A percentile compares a stretch with the other conserved stretches of the same genome.
Conservation (phyloP, 2,888 invertebrate genomes). For the Isoperla grammatica region DNA sequence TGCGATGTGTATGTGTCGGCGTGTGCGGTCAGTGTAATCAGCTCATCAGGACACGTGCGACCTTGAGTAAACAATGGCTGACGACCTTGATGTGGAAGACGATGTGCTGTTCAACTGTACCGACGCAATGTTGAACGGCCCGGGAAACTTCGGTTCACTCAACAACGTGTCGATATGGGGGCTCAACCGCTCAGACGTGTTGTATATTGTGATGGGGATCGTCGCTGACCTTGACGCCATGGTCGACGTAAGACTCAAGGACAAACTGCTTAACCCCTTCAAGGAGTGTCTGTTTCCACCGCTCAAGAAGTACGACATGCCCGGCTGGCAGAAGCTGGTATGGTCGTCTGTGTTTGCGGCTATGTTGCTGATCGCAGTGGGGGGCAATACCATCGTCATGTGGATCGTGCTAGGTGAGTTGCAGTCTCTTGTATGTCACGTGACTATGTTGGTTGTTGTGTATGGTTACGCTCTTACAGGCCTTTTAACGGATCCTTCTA, state of each 20-base stretch:
- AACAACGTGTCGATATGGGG: constrained; percentile 1
- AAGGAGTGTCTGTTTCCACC: constrained; percentile 43
- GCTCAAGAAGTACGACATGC: constrained; percentile 51
- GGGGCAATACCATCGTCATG: constrained; percentile 52
- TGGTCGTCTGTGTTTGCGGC: constrained; percentile 36
- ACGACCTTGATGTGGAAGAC: neutral
- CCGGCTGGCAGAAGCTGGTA: constrained; percentile 40
- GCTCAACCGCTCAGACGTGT: constrained; percentile 12
- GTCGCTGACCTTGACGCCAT: constrained; percentile 8
- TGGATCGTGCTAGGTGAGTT: constrained; percentile 50
- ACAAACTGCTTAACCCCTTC: neutral
- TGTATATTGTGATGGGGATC: constrained; percentile 9
- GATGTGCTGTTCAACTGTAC: constrained; percentile 1
- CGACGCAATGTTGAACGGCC: neutral
- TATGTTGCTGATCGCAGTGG: constrained; percentile 36
- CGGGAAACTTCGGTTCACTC: neutral
- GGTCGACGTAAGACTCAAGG: neutral
- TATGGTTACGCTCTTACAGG: no score
- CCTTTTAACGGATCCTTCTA: no score
- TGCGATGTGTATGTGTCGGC: no score
- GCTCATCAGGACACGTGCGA: no score
- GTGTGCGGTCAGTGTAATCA: no score
- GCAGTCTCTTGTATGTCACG: no score
- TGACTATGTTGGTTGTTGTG: no score
- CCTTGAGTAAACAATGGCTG: no score